A percentile compares a stretch with the other conserved stretches of the same genome.
These are phyloP conservation scores for Pangasianodon hypophthalmus DNA, from an alignment of 2,113 vertebrate species.

Conservation along the genomic window DNA sequence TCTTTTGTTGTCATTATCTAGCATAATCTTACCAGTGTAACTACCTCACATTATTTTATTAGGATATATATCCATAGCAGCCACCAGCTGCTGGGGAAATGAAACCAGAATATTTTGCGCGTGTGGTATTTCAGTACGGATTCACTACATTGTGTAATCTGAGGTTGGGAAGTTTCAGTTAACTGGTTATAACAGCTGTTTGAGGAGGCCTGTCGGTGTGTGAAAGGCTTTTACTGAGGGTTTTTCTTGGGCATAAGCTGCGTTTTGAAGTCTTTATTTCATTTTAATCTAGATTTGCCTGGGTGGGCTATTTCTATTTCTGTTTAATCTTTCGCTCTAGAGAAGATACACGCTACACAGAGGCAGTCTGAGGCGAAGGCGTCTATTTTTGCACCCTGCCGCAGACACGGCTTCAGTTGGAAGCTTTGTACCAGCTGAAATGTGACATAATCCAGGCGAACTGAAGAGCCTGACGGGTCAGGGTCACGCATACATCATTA, in stretches of 20 bases:
- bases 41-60: background rate
- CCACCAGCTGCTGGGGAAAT: conserved; percentile 22
- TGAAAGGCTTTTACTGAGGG: conserved; percentile 23
- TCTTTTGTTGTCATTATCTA: background rate
- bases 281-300: conserved; percentile 45
- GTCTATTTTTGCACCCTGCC: conserved; percentile 34
- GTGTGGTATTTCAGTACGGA: conserved; percentile 21
- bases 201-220: background rate
- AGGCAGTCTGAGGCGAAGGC: conserved; percentile 23
- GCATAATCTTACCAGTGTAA: background rate
- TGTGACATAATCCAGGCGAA: conserved; percentile 14
- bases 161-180: conserved; percentile 1
- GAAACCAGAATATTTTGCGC: conserved; percentile 1
- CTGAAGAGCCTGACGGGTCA: background rate
- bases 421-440: conserved; percentile 33
- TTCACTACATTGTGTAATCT: conserved; percentile 8
- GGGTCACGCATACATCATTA: background rate
- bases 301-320: conserved; percentile 38
- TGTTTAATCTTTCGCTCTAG: conserved; percentile 40
- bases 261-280: conserved; percentile 54
- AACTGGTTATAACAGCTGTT: conserved; percentile 11
- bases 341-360: conserved; percentile 36
- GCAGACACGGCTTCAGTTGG: conserved; percentile 9
- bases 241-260: conserved; percentile 51
- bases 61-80: background rate